Evolutionary conservation across 2,888 invertebrate genomes (phyloP).

Genomic region (Bembecia ichneumoniformis): DNA sequence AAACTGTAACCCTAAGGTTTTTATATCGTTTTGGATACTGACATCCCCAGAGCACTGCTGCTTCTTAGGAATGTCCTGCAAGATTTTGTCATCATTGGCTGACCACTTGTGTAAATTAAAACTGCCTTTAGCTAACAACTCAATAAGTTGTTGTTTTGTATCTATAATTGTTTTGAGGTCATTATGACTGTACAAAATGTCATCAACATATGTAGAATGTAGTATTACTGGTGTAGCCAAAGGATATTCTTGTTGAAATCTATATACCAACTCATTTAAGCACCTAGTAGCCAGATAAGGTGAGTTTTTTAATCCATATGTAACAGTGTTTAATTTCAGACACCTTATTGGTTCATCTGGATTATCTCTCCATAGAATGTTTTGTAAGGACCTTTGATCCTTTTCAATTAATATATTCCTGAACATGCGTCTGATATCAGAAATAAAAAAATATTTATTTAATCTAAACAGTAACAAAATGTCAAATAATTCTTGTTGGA

Average conservation of each 20-base stretch:
- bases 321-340: slow-evolving; percentile 10
- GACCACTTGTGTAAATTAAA: too few relatives aligned
- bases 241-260: slow-evolving; percentile 9
- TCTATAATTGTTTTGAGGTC: not conserved
- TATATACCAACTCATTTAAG: slow-evolving; percentile 1
- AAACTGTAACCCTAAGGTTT: too few relatives aligned
- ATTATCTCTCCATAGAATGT: slow-evolving; percentile 10
- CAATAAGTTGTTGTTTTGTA: not conserved
- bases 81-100: too few relatives aligned
- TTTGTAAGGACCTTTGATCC: slow-evolving; percentile 6
- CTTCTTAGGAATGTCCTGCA: too few relatives aligned
- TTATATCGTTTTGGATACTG: too few relatives aligned
- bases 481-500: slow-evolving; percentile 10
- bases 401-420: slow-evolving; percentile 3
- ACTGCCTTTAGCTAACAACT: too few relatives aligned
- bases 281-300: slow-evolving; percentile 5
- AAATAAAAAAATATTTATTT: slow-evolving; percentile 2
- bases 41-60: too few relatives aligned
- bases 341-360: slow-evolving; percentile 6
- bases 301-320: slow-evolving; percentile 7
- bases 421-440: slow-evolving; percentile 8
- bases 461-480: slow-evolving; percentile 7
- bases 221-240: slow-evolving; percentile 1
- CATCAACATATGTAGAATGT: slow-evolving; percentile 6
- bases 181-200: slow-evolving; percentile 1